Conservation (phyloP, 1,140 invertebrate species). For the Dreissena polymorpha region DNA sequence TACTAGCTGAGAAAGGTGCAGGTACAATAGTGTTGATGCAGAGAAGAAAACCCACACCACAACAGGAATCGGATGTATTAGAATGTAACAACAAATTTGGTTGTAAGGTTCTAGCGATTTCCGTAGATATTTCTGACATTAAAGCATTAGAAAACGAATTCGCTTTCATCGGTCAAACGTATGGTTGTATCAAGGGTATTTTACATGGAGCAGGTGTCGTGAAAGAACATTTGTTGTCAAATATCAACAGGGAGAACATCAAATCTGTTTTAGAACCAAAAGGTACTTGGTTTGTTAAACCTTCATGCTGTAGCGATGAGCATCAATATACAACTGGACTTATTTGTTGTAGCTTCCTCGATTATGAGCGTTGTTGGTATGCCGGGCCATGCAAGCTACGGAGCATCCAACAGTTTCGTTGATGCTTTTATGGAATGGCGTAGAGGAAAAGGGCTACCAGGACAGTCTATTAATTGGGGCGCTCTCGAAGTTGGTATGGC, state of each 20-base stretch:
- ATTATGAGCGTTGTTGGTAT: slow-evolving; percentile 46
- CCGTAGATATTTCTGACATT: slow-evolving; percentile 20
- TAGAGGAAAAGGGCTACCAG: slow-evolving; percentile 23
- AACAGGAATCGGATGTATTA: neutral
- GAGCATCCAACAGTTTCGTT: slow-evolving; percentile 47
- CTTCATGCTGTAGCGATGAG: slow-evolving; percentile 6
- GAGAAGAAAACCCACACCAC: slow-evolving; percentile 2
- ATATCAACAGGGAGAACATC: slow-evolving; percentile 1
- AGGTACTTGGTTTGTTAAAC: slow-evolving; percentile 32
- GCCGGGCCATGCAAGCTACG: slow-evolving; percentile 47
- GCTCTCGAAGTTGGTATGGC: slow-evolving; percentile 29
- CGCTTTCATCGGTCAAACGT: neutral
- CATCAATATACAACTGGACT: slow-evolving; percentile 21
- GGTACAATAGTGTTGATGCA: neutral
- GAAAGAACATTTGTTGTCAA: neutral
- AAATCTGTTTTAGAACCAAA: slow-evolving; percentile 19
- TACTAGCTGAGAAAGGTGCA: slow-evolving; percentile 17
- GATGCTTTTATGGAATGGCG: slow-evolving; percentile 37
- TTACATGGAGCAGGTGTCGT: slow-evolving; percentile 40
- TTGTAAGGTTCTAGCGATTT: neutral
- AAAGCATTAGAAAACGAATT: neutral
- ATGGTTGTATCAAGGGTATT: slow-evolving; percentile 16
- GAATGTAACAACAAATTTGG: neutral
- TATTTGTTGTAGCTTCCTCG: slow-evolving; percentile 57
- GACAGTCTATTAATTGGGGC: slow-evolving; percentile 54